Percentiles rank a stretch among this genome's conserved stretches.
Conservation (phyloP, 2,113 vertebrate species). For the Glareola pratincola region DNA sequence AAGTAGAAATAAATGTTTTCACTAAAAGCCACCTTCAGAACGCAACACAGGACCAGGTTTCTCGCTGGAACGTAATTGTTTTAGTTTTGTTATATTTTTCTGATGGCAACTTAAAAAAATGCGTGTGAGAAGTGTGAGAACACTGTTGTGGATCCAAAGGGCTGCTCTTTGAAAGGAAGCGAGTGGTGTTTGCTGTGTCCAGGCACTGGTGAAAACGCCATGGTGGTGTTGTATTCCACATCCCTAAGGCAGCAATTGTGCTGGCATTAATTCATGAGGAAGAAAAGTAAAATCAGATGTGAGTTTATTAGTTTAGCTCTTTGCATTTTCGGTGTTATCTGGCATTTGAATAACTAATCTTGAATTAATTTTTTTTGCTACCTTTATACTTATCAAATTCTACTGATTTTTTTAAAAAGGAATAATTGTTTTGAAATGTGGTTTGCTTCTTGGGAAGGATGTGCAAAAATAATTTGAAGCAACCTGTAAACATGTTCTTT, state of each 20-base stretch:
- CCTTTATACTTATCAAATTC: neutral
- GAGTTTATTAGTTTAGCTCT: neutral
- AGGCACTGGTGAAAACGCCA: neutral
- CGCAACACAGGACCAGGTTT: neutral
- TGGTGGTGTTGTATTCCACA: neutral
- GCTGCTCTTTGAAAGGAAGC: neutral
- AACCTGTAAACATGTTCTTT: neutral
- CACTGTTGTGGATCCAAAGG: neutral
- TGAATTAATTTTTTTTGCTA: neutral
- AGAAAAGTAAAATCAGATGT: neutral
- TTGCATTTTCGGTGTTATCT: neutral
- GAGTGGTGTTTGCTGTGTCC: neutral
- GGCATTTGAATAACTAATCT: neutral
- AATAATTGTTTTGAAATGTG: accelerated
- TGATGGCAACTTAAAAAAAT: neutral
- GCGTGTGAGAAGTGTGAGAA: neutral
- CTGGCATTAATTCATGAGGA: neutral
- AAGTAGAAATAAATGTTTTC: neutral
- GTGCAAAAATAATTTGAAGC: neutral
- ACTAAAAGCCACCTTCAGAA: neutral
- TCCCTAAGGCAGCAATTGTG: neutral
- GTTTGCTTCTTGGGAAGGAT: neutral
- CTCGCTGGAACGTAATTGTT: neutral
- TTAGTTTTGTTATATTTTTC: neutral
- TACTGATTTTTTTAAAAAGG: accelerated